Evolutionary conservation across 2,888 invertebrate genomes (phyloP).

Genomic region (Timema cristinae): DNA sequence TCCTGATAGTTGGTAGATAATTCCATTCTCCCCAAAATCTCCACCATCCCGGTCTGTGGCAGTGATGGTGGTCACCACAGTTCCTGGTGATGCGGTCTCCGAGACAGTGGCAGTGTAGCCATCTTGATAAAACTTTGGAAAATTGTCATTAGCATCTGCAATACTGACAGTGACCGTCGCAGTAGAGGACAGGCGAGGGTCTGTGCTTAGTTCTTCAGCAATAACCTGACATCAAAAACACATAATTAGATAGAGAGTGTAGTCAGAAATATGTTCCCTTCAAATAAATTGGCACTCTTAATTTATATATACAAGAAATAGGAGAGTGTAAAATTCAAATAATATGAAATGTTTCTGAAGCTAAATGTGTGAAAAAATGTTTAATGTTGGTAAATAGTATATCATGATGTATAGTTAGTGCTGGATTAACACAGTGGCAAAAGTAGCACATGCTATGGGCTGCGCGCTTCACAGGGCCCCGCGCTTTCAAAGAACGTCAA

Average conservation of each 20-base stretch:
- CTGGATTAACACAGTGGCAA: too few relatives aligned
- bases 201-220: constrained; percentile 23
- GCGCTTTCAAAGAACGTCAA: too few relatives aligned
- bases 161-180: constrained; percentile 78
- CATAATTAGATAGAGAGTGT: not conserved
- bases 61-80: constrained; percentile 68
- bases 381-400: too few relatives aligned
- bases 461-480: too few relatives aligned
- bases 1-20: constrained; percentile 78
- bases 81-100: constrained; percentile 64
- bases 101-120: constrained; percentile 68
- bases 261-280: too few relatives aligned
- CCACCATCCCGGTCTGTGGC: constrained; percentile 84
- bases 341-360: too few relatives aligned
- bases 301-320: too few relatives aligned
- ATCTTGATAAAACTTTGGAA: constrained; percentile 72
- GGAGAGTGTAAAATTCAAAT: too few relatives aligned
- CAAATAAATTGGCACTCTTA: too few relatives aligned
- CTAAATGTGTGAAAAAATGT: too few relatives aligned
- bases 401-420: too few relatives aligned
- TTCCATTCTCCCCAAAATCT: constrained; percentile 74
- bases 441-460: too few relatives aligned
- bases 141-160: constrained; percentile 81
- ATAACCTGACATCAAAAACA: constrained; percentile 22
- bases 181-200: constrained; percentile 57